A percentile compares a stretch with the other conserved stretches of the same genome.
Evolutionary conservation across 2,888 invertebrate species (phyloP).

Genomic region (Caenorhabditis zanzibari): DNA sequence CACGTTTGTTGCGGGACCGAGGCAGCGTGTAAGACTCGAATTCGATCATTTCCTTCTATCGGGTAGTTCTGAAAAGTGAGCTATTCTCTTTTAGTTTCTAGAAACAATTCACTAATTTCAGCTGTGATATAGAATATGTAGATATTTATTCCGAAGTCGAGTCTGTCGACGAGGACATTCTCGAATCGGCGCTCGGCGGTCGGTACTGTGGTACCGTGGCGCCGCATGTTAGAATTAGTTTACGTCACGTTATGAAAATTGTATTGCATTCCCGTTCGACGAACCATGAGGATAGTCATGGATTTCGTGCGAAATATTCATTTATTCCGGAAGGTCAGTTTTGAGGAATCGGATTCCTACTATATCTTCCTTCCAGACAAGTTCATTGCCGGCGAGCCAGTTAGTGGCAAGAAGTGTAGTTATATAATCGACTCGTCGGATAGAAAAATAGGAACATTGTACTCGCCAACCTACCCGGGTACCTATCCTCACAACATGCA

Average conservation of each 20-base stretch:
- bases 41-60: slow-evolving; percentile 85
- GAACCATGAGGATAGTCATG: slow-evolving; percentile 78
- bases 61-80: slow-evolving; percentile 85
- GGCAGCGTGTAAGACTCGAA: slow-evolving; percentile 84
- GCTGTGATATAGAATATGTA: slow-evolving; percentile 85
- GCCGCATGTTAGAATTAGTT: slow-evolving; percentile 84
- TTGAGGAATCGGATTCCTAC: neutral
- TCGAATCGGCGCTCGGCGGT: slow-evolving; percentile 84
- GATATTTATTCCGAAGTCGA: slow-evolving; percentile 85
- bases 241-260: slow-evolving; percentile 84
- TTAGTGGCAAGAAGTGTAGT: slow-evolving; percentile 73
- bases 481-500: slow-evolving; percentile 89
- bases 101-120: slow-evolving; percentile 70
- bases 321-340: slow-evolving; percentile 84
- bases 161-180: slow-evolving; percentile 82
- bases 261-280: slow-evolving; percentile 84
- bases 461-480: slow-evolving; percentile 99
- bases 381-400: slow-evolving; percentile 77
- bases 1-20: slow-evolving; percentile 84
- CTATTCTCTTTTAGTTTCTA: neutral
- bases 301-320: slow-evolving; percentile 84
- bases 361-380: slow-evolving; percentile 71
- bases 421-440: slow-evolving; percentile 77
- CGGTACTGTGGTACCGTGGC: slow-evolving; percentile 85
- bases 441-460: slow-evolving; percentile 89